Percentiles rank a stretch among this genome's conserved stretches.
These are phyloP conservation scores for Tangara arthus DNA, from an alignment of 2,797 vertebrate species.

Conservation along the genomic window DNA sequence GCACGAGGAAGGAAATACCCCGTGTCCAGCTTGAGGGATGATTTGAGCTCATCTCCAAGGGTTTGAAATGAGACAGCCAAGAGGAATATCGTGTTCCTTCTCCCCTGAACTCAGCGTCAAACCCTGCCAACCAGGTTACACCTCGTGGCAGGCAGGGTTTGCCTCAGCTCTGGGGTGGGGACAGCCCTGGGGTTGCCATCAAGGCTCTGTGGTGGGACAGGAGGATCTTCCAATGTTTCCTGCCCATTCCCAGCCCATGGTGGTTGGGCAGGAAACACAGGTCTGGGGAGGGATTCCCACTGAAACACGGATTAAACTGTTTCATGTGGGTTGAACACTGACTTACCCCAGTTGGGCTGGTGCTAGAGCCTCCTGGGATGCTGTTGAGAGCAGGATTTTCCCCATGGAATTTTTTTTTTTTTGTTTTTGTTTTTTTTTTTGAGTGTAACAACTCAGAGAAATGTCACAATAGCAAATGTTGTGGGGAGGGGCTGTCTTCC, in stretches of 20 bases:
- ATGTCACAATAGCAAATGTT: too few relatives aligned
- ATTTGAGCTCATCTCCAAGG: not conserved
- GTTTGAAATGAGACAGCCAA: not conserved
- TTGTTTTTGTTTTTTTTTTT: not conserved
- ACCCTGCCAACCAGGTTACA: accelerated
- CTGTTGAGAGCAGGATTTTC: not conserved
- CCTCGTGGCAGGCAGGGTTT: not conserved
- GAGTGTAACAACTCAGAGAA: too few relatives aligned
- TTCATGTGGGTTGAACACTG: not conserved
- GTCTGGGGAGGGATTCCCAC: not conserved
- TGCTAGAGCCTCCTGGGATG: too few relatives aligned
- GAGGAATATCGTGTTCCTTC: accelerated
- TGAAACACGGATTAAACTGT: not conserved
- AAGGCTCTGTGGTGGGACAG: not conserved
- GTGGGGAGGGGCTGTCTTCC: too few relatives aligned
- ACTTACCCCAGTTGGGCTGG: not conserved
- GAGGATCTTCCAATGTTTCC: not conserved
- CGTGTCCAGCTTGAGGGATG: not conserved
- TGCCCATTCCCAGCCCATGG: accelerated
- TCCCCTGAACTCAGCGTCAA: not conserved
- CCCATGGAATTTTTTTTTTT: not conserved
- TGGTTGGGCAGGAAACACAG: not conserved
- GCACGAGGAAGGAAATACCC: not conserved
- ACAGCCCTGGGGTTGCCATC: not conserved
- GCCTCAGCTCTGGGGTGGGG: not conserved